These are phyloP conservation scores for Otolemur crassicaudatus DNA, from an alignment of 2,797 vertebrate genomes.

Conservation along the genomic window DNA sequence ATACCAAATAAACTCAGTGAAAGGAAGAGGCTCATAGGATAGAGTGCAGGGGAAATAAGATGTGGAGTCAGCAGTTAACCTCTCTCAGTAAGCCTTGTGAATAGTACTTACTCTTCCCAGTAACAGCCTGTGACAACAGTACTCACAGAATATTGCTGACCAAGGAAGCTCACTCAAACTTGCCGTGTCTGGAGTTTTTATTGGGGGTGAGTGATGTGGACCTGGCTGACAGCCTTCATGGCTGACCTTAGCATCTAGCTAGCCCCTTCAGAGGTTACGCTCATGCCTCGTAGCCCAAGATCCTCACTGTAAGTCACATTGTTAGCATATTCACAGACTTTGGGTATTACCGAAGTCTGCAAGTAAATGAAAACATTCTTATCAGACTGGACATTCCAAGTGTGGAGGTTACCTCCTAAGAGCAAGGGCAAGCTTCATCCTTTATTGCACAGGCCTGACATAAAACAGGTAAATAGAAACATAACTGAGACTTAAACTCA, in stretches of 20 bases:
- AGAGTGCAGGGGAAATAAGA: neutral
- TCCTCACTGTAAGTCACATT: neutral
- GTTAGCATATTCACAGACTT: neutral
- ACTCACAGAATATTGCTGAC: neutral
- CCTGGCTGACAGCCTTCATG: neutral
- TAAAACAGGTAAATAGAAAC: neutral
- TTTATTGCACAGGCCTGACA: neutral
- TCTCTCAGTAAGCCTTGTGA: neutral
- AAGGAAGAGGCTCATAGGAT: neutral
- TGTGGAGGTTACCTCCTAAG: neutral
- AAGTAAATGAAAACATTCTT: neutral
- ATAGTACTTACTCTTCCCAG: neutral
- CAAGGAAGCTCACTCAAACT: neutral
- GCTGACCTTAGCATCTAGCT: neutral
- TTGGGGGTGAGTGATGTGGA: neutral
- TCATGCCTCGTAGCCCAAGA: neutral
- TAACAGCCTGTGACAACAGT: neutral
- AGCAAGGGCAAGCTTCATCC: neutral
- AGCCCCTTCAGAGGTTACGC: neutral
- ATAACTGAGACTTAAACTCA: neutral
- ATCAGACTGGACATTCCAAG: neutral
- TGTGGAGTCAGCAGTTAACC: neutral
- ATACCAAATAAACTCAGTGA: neutral
- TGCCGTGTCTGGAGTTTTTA: neutral
- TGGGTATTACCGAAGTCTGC: neutral